Evolutionary conservation across 1,140 invertebrate genomes (phyloP), one percentile per base, ranked within the genome.

Genomic region (Brachionus rubens): DNA sequence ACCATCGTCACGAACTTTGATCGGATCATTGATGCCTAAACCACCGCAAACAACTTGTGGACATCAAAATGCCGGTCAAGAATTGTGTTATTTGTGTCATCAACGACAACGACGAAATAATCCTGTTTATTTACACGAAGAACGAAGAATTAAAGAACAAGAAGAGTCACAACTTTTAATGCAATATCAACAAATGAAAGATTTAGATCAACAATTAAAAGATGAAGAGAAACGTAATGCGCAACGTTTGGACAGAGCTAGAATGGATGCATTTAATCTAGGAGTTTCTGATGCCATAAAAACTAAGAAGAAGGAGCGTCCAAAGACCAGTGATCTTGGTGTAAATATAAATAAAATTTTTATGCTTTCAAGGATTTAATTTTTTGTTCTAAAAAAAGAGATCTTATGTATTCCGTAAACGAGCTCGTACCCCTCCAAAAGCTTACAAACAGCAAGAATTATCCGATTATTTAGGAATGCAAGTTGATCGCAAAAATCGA

Each of bases 81-180:
- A 85, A 76, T 77, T 85, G 65, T 85, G 84, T 77, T 84, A 84
- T 76, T 78, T 85, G 10, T 85, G 84, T 77, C 83, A 84, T 75
- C 83, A 84, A 77, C 70, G 83, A n/a, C 79, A 79, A n/a, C 77
- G 80, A 14, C 76, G 81, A 19, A 85, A 85, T 76, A 77, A 84
- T 6, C 82, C 83, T 3, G 81, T 85, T 3, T 82, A 80, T 1
- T 83, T 85, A 62, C 72, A 79, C 7, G 83, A 84, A 50, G 83
- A 85, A 75, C 70, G 79, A n/a, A 78, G 79, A 47, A 67, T 76
- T n/a, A 77, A 81, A 24, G 82, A 84, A 50, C 79, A 80, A 21
- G 83, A 85, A 77, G 83, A 85, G 56, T 82, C 82, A 28, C 76
- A 78, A n/a, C 77, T 85, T 7, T 77, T 84, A n/a, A 80, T 81